Conservation (phyloP, 2,888 invertebrate species). For the Hemithea aestivaria region DNA sequence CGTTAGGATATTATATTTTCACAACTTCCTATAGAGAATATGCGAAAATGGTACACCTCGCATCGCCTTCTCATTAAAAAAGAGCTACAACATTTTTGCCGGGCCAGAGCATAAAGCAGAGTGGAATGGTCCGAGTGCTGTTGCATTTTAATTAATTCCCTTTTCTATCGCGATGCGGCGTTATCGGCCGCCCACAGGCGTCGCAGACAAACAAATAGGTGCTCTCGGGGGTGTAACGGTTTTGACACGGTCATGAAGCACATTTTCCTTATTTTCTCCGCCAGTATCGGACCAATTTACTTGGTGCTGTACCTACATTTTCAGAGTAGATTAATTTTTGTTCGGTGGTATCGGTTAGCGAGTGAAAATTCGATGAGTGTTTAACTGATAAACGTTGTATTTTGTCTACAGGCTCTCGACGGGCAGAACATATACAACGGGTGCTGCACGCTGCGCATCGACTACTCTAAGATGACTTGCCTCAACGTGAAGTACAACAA, state of each 20-base stretch:
- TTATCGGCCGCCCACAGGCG: constrained; percentile 70
- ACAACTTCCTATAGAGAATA: not conserved
- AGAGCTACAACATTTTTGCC: constrained; percentile 26
- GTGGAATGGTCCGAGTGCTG: constrained; percentile 70
- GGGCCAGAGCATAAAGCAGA: constrained; percentile 52
- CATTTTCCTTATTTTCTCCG: constrained; percentile 43
- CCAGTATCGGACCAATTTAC: constrained; percentile 13
- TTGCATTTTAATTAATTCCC: constrained; percentile 78
- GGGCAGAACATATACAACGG: constrained; percentile 99
- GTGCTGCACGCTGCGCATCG: constrained; percentile 99
- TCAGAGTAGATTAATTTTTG: constrained; percentile 20
- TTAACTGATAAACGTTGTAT: not conserved
- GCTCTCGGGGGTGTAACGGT: constrained; percentile 55
- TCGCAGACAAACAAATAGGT: constrained; percentile 69
- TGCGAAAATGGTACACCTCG: constrained; percentile 35
- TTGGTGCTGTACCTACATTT: constrained; percentile 25
- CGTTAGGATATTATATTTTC: not conserved
- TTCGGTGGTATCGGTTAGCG: constrained; percentile 12
- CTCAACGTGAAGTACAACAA: constrained; percentile 99
- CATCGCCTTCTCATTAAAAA: constrained; percentile 33
- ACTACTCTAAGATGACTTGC: constrained; percentile 98
- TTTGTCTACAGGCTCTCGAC: constrained; percentile 88
- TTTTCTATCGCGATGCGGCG: constrained; percentile 74
- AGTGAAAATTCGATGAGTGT: not conserved
- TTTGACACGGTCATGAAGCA: constrained; percentile 59